These are phyloP conservation scores for Spatula versicolor DNA, from an alignment of 2,797 vertebrate genomes.

Conservation along the genomic window DNA sequence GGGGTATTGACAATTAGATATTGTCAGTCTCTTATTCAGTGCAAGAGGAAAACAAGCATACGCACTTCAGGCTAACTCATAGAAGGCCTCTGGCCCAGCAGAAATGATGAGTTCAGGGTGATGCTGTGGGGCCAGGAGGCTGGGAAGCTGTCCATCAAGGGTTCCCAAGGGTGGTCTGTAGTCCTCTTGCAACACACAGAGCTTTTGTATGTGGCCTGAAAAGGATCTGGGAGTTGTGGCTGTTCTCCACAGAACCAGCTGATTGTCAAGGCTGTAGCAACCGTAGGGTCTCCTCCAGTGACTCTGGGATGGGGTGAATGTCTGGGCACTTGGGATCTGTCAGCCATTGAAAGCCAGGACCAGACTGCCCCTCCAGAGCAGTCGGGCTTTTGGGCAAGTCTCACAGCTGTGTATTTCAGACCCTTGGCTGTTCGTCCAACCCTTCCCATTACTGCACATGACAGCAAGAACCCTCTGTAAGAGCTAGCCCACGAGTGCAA, in stretches of 20 bases:
- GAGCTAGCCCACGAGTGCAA: not conserved
- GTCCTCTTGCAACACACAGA: conserved; percentile 45
- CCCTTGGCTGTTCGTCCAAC: not conserved
- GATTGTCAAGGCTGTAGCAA: not conserved
- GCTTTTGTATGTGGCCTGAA: not conserved
- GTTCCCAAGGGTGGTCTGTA: conserved; percentile 31
- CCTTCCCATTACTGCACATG: not conserved
- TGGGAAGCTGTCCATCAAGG: not conserved
- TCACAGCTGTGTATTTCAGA: not conserved
- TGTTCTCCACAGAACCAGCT: conserved; percentile 22
- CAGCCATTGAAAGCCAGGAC: not conserved
- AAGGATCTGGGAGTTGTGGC: not conserved
- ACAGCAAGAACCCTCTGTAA: not conserved
- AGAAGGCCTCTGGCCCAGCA: conserved; percentile 46
- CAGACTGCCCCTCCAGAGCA: not conserved
- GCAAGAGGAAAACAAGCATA: conserved; percentile 36
- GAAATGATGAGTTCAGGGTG: conserved; percentile 4
- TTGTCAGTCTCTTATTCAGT: conserved; percentile 26
- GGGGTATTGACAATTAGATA: conserved; percentile 55
- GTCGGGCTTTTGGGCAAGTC: not conserved
- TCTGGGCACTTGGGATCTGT: not conserved
- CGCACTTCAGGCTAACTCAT: not conserved
- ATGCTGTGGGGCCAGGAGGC: conserved; percentile 27
- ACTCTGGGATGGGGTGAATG: not conserved
- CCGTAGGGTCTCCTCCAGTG: not conserved